Evolutionary conservation across 2,797 vertebrate species (phyloP).

Genomic region (Anguilla megastoma): DNA sequence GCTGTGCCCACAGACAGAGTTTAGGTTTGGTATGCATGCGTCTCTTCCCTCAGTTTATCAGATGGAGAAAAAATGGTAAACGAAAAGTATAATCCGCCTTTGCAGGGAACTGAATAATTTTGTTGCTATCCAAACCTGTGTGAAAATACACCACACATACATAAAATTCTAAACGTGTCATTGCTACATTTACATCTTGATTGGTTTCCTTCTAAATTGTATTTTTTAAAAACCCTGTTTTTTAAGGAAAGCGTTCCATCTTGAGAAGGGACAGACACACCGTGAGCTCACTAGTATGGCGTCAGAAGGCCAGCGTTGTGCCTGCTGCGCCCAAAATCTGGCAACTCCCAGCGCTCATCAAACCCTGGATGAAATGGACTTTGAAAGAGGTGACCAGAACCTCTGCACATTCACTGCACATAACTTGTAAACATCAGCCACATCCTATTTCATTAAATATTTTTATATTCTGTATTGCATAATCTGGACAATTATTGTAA

Average conservation of each 20-base stretch:
- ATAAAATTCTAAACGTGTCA: background rate
- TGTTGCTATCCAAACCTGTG: background rate
- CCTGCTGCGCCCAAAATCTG: constrained; percentile 38
- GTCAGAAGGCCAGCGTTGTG: constrained; percentile 39
- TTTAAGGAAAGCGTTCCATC: background rate
- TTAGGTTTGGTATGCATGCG: background rate
- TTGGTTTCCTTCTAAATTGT: background rate
- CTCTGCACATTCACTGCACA: background rate
- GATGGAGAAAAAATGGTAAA: background rate
- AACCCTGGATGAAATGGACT: constrained; percentile 71
- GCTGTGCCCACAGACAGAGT: background rate
- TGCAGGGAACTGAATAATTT: background rate
- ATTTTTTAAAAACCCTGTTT: background rate
- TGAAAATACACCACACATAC: no score
- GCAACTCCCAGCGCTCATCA: constrained; percentile 54
- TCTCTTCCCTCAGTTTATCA: background rate
- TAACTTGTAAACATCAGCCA: background rate
- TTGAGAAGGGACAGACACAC: background rate
- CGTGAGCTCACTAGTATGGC: constrained; percentile 37
- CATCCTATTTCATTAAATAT: background rate
- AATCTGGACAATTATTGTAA: background rate
- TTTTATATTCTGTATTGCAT: background rate
- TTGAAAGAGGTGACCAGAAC: constrained; percentile 67
- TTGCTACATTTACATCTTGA: background rate
- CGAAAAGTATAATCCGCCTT: background rate